Percentiles rank a stretch among this genome's conserved stretches.
phyloP scores from a whole-genome alignment of 2,888 invertebrate species.

The Agonopterix alstromeriana region DNA sequence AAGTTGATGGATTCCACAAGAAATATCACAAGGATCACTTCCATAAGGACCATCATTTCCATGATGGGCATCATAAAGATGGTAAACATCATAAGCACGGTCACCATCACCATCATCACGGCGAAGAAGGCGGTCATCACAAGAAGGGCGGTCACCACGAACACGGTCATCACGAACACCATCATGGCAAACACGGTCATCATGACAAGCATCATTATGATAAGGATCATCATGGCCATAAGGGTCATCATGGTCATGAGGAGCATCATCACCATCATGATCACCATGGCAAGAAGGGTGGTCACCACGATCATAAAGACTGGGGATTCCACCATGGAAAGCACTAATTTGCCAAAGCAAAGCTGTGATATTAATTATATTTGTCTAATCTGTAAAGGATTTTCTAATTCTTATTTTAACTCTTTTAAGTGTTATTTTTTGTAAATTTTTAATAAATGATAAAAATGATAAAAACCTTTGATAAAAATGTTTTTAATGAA shows the following conservation, averaged over 20 bases:
- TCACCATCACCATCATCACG: constrained; percentile 64
- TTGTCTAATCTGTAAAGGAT: constrained; percentile 34
- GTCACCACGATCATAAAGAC: constrained; percentile 60
- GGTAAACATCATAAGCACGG: constrained; percentile 71
- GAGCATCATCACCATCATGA: constrained; percentile 67
- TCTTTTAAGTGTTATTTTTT: constrained; percentile 4
- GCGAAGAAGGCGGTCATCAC: constrained; percentile 57
- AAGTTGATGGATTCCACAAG: constrained; percentile 66
- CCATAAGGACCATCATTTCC: constrained; percentile 71
- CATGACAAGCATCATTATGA: constrained; percentile 67
- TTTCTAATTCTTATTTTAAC: constrained; percentile 23
- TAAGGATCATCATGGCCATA: constrained; percentile 65
- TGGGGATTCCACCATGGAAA: constrained; percentile 70
- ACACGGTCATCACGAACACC: constrained; percentile 62
- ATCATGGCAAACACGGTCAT: constrained; percentile 64
- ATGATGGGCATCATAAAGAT: constrained; percentile 64
- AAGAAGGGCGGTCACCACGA: constrained; percentile 68
- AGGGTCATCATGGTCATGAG: constrained; percentile 68
- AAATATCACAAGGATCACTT: constrained; percentile 67
- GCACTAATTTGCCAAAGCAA: constrained; percentile 45
- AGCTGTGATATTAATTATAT: constrained; percentile 48
- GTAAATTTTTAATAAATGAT: constrained; percentile 6
- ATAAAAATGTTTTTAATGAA: not conserved
- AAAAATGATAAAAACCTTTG: too few relatives aligned
- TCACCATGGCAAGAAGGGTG: constrained; percentile 70